Evolutionary conservation across 2,888 invertebrate genomes (phyloP), one percentile per base, ranked within the genome.

Genomic region (Calliopum simillimum): DNA sequence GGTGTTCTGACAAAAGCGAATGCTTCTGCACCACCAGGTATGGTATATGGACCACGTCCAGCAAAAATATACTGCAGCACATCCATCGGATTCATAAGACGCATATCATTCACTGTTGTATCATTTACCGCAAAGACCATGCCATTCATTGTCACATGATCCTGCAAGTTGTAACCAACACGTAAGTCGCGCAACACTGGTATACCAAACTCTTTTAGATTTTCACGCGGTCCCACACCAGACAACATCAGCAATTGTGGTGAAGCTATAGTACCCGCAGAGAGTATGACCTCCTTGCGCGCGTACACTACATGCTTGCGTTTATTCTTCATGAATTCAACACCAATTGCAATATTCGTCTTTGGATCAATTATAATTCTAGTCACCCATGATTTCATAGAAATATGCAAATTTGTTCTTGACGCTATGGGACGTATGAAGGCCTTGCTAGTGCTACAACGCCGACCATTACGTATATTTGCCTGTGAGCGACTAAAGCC

Each of bases 161-260:
- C 95, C 83, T 94, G 94, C 0, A 95, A 88, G 84, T 95, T 95
- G 79, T 90, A 89, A 11, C 95, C 95, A 0, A 95, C 95, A 2
- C 90, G 91, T 2, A 93, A 87, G 81, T 95, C 89, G 73, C 90
- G 88, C 46, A 93, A 79, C 2, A 91, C 88, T 0, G 88, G 83
- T 65, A 95, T 92, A 3, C 88, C 88, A 8, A 90, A 79, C 44
- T 89, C 85, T 21, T 84, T 78, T 5, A 94, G 85, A 79, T 93
- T 90, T 0, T 89, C 86, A 43, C 82, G 85, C 0, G 94, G 93
- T 0, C 94, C 94, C 41, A 96, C 87, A 13, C 96, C 96, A 0
- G 95, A 95, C 14, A 96, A 83, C 94, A 96, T 93, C 58, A 97
- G 84, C 4, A 97, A 84, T 81, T 96, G 96, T 0, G 97, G 95